phyloP scores from a whole-genome alignment of 1,140 invertebrate species.

The Contarinia nasturtii region DNA sequence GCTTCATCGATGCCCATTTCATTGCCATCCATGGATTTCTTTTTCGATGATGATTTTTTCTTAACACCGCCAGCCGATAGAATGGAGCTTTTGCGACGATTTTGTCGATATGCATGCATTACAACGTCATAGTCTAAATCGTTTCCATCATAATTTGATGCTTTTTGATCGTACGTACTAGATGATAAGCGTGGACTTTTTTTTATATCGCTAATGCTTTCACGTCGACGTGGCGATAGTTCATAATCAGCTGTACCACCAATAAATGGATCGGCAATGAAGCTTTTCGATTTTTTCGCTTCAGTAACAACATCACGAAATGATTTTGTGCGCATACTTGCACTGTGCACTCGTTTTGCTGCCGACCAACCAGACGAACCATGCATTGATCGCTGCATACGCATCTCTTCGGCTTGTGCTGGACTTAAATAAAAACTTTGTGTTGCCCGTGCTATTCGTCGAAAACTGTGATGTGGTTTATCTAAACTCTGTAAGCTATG shows the following conservation, averaged over 20 bases:
- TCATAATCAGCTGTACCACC: conserved; percentile 14
- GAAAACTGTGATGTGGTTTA: conserved; percentile 12
- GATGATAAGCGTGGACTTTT: conserved; percentile 18
- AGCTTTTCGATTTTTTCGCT: conserved; percentile 24
- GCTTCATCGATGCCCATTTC: conserved; percentile 21
- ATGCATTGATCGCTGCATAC: conserved; percentile 14
- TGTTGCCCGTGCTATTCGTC: conserved; percentile 18
- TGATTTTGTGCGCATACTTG: conserved; percentile 18
- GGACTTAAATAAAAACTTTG: conserved; percentile 20
- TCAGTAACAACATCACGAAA: conserved; percentile 20
- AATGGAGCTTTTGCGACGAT: conserved; percentile 16
- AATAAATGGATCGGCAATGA: conserved; percentile 16
- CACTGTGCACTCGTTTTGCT: conserved; percentile 22
- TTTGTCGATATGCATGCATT: conserved; percentile 19
- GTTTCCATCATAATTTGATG: conserved; percentile 1
- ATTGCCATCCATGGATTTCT: conserved; percentile 6
- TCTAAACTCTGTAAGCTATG: conserved; percentile 22
- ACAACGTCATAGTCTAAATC: conserved; percentile 20
- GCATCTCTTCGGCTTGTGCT: conserved; percentile 19
- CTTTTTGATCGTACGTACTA: conserved; percentile 13
- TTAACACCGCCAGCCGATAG: conserved; percentile 9
- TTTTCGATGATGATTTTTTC: conserved; percentile 10
- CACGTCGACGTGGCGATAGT: conserved; percentile 22
- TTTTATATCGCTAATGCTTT: conserved; percentile 22
- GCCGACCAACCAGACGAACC: conserved; percentile 15